Evolutionary conservation across 2,113 vertebrate genomes (phyloP).

Genomic region (Trematomus loennbergii): DNA sequence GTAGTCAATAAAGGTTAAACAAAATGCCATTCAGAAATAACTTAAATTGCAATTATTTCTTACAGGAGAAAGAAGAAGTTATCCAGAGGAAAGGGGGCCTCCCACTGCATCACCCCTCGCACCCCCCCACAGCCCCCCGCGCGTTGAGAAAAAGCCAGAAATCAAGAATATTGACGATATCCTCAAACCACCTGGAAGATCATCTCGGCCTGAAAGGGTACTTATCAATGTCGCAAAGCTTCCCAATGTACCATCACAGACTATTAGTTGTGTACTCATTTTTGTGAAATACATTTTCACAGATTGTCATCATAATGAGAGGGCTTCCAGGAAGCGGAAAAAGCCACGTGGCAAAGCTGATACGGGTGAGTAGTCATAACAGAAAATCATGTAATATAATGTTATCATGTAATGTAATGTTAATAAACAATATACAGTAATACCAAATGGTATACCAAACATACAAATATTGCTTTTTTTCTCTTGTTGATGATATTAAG

Average conservation of each 20-base stretch:
- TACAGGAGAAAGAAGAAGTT: conserved; percentile 91
- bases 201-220: conserved; percentile 94
- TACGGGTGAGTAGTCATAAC: conserved; percentile 87
- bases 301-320: conserved; percentile 99
- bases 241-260: not conserved
- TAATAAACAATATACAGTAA: too few relatives aligned
- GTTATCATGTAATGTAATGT: not conserved
- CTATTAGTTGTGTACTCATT: not conserved
- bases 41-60: conserved; percentile 19
- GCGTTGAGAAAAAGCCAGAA: conserved; percentile 95
- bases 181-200: conserved; percentile 93
- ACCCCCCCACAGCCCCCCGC: conserved; percentile 87
- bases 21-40: not conserved
- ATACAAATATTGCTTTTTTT: not conserved
- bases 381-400: not conserved
- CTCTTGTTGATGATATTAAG: conserved; percentile 75
- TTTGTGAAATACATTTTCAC: conserved; percentile 63
- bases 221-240: not conserved
- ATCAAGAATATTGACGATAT: conserved; percentile 98
- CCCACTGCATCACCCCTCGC: conserved; percentile 84
- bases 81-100: conserved; percentile 91
- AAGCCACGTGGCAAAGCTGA: conserved; percentile 98
- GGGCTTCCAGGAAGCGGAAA: conserved; percentile 98
- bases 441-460: too few relatives aligned
- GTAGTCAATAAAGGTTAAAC: not conserved